Evolutionary conservation across 1,140 invertebrate species (phyloP), one percentile per base, ranked within the genome.

Genomic region (Macrostomum lignano): DNA sequence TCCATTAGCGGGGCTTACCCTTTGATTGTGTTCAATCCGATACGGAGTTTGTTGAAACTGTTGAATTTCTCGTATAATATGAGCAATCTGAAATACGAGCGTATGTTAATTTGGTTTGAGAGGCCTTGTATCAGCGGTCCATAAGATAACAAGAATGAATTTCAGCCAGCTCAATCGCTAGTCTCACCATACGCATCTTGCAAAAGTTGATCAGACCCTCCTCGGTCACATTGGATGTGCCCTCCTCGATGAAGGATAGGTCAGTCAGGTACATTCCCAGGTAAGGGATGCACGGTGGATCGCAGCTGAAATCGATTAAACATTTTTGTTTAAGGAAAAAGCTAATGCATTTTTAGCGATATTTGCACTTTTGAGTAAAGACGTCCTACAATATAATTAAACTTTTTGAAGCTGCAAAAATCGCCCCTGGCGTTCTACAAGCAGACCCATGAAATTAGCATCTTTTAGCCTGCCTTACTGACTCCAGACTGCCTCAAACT

Each of bases 61-160:
- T 25, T 74, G 64, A 39, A 84, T 79, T 59, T 86, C 79, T 35
- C 76, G 62, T 39, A 86, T 84, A 1, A 84, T 76, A 48, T 84
- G 76, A 20, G 78, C 76, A 49, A 84, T 74, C 77, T 82, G 53
- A 17, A 66, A 65, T 36, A n/a, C n/a, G n/a, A n/a, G n/a, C n/a
- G n/a, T n/a, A n/a, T n/a, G n/a, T n/a, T n/a, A n/a, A n/a, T n/a
- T n/a, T n/a, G n/a, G n/a, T n/a, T n/a, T n/a, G n/a, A n/a, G n/a
- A n/a, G n/a, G n/a, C n/a, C n/a, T 84, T 1, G 82, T 76, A 48
- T 84, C 76, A 20, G 78, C 76, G 49, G 84, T 74, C 77, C 82
- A 52, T 17, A 66, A 65, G 37, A 31, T 25, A 31, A 37, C 31
- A 25, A 31, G 36, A 20, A 36, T 30, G 22, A 19, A 37, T 25